Conservation (phyloP, 2,888 invertebrate species). For the Stenchaetothrips biformis region DNA sequence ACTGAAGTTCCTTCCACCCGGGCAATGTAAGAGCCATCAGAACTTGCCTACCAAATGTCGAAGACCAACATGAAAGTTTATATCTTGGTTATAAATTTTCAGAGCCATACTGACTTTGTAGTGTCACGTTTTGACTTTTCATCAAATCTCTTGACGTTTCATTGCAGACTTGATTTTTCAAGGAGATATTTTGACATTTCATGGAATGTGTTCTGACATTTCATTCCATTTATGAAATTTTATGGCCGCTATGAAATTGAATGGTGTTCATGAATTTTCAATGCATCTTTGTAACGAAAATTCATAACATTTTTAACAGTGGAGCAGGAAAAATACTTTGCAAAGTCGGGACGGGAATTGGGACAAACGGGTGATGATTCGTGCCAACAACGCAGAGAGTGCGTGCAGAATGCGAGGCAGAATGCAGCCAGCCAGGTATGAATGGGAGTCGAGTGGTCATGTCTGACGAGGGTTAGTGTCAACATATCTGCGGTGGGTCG, state of each 20-base stretch:
- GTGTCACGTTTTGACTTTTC: no score
- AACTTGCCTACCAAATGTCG: no score
- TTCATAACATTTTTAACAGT: background rate
- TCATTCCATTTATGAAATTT: no score
- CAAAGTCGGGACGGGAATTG: background rate
- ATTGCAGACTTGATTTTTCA: background rate
- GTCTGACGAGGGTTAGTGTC: background rate
- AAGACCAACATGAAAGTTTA: no score
- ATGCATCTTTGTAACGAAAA: background rate
- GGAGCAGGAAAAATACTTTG: background rate
- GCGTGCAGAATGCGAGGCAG: background rate
- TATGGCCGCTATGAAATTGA: no score
- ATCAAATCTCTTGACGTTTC: no score
- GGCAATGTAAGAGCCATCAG: no score
- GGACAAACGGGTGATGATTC: background rate
- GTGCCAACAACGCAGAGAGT: background rate
- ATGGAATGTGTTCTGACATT: no score
- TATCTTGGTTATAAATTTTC: no score
- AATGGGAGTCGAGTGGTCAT: background rate
- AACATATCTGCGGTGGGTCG: background rate
- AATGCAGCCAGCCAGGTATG: background rate
- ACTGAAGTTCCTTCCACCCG: no score
- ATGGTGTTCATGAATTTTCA: no score
- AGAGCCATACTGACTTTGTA: no score
- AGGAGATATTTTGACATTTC: background rate